These are phyloP conservation scores for Orientallactaga sibirica DNA, from an alignment of 2,797 vertebrate species.

Conservation along the genomic window DNA sequence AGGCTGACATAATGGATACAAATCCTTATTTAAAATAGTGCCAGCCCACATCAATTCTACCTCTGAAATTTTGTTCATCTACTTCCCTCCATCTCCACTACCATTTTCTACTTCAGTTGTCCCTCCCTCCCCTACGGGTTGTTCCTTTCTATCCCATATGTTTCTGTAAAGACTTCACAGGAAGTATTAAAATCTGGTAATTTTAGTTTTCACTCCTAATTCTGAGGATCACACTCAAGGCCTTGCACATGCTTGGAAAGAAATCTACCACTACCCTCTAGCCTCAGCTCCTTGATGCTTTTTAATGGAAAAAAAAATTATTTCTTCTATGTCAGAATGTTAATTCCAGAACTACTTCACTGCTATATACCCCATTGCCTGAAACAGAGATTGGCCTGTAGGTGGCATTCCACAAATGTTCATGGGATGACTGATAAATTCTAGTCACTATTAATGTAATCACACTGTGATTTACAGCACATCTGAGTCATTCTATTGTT, in stretches of 20 bases:
- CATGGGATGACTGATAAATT: neutral
- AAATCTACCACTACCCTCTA: neutral
- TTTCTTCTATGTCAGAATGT: neutral
- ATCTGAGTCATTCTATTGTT: neutral
- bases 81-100: neutral
- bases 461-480: neutral
- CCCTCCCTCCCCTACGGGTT: neutral
- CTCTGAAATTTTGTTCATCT: neutral
- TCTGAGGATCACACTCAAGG: neutral
- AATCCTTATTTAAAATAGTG: neutral
- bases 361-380: neutral
- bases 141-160: neutral
- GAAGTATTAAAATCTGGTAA: neutral
- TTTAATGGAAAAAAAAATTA: neutral
- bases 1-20: neutral
- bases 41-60: neutral
- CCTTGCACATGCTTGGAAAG: neutral
- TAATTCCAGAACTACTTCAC: neutral
- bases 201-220: neutral
- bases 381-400: neutral
- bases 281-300: neutral
- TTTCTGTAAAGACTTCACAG: neutral
- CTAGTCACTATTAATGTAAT: neutral
- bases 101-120: neutral
- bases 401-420: neutral